phyloP scores from a whole-genome alignment of 2,797 vertebrate species.

The Loriculus beryllinus region DNA sequence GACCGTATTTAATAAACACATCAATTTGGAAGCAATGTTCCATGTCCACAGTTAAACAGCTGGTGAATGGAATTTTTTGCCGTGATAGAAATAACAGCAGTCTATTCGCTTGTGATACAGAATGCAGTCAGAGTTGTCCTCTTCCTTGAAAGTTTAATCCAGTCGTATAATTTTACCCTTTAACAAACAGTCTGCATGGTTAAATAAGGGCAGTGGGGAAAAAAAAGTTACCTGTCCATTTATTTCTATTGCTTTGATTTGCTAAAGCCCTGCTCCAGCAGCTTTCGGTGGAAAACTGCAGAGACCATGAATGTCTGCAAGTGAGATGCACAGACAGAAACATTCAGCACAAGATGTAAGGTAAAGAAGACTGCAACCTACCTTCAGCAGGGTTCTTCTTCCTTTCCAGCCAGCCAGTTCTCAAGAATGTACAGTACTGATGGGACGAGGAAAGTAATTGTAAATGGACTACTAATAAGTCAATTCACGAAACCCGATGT shows the following conservation, averaged over 20 bases:
- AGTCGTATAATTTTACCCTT: not conserved
- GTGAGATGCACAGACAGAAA: conserved; percentile 3
- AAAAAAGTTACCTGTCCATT: not conserved
- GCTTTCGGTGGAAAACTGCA: not conserved
- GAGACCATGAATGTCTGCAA: conserved; percentile 30
- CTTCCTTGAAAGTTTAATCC: conserved; percentile 59
- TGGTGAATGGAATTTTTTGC: not conserved
- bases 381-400: conserved; percentile 49
- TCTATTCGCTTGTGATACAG: not conserved
- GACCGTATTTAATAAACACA: conserved; percentile 3
- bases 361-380: conserved; percentile 54
- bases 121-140: conserved; percentile 11
- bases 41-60: not conserved
- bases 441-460: conserved; percentile 38
- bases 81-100: not conserved
- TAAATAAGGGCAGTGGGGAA: not conserved
- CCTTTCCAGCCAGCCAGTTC: not conserved
- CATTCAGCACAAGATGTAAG: not conserved
- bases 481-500: conserved; percentile 40
- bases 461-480: conserved; percentile 46
- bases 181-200: not conserved
- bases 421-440: conserved; percentile 28
- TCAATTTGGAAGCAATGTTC: not conserved
- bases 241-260: not conserved
- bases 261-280: not conserved